A percentile compares a stretch with the other conserved stretches of the same genome.
phyloP scores from a whole-genome alignment of 2,113 vertebrate species.

The Toxotes chatareus region DNA sequence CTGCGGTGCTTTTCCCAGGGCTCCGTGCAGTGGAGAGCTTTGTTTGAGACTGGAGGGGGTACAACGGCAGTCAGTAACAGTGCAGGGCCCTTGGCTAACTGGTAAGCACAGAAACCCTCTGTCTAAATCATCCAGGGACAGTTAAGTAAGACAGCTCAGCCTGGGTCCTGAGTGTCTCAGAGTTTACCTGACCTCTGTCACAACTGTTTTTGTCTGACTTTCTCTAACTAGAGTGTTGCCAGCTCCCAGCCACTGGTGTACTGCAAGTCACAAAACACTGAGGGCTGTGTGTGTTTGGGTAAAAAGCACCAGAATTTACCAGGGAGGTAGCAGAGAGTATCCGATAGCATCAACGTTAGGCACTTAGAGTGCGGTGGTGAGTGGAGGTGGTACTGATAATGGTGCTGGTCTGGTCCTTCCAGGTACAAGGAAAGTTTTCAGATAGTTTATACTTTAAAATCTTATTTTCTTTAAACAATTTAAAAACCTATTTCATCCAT shows the following conservation, averaged over 20 bases:
- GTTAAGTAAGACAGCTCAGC: constrained; percentile 27
- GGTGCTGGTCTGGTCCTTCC: not conserved
- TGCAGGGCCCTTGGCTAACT: not conserved
- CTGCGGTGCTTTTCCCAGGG: constrained; percentile 16
- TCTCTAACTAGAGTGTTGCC: constrained; percentile 40
- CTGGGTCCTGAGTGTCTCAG: constrained; percentile 20
- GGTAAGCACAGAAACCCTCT: constrained; percentile 16
- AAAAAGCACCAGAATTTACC: constrained; percentile 6
- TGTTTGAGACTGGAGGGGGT: constrained; percentile 6
- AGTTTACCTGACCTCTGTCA: constrained; percentile 54
- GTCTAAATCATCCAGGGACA: constrained; percentile 13
- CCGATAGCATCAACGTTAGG: not conserved
- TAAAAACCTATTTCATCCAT: not conserved
- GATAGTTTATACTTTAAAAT: not conserved
- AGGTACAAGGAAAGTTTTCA: not conserved
- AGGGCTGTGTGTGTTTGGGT: constrained; percentile 15
- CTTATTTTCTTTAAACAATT: not conserved
- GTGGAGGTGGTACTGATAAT: not conserved
- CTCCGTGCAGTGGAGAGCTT: constrained; percentile 2
- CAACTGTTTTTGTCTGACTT: constrained; percentile 32
- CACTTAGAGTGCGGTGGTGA: not conserved
- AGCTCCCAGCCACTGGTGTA: constrained; percentile 15
- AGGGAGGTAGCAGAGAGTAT: not conserved
- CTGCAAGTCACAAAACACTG: constrained; percentile 36
- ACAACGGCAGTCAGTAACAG: not conserved